Evolutionary conservation across 2,888 invertebrate species (phyloP).

Genomic region (Orthosia gracilis): DNA sequence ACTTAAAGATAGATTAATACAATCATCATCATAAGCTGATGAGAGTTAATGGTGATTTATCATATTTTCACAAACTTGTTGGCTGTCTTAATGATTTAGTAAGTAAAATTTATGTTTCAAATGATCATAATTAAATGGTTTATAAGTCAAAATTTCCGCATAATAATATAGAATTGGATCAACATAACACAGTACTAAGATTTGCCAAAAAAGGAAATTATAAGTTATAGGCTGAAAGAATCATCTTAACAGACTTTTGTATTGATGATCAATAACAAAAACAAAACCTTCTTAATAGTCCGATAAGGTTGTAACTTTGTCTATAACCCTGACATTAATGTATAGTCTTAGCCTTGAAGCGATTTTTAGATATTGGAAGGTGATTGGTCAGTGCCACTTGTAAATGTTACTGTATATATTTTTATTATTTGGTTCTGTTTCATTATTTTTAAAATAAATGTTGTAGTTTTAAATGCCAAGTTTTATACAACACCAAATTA

Average conservation of each 20-base stretch:
- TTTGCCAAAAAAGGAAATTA: too few species aligned
- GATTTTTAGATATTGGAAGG: not conserved
- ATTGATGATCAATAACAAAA: constrained; percentile 54
- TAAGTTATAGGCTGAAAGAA: too few species aligned
- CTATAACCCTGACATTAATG: constrained; percentile 33
- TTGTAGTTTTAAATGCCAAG: not conserved
- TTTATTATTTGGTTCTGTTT: not conserved
- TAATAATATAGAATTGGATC: too few species aligned
- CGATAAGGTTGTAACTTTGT: not conserved
- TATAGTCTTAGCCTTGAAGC: constrained; percentile 16
- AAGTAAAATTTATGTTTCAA: too few species aligned
- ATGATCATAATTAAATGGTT: too few species aligned
- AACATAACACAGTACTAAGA: too few species aligned
- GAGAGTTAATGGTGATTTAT: not conserved
- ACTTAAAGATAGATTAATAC: not conserved
- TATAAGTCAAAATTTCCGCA: too few species aligned
- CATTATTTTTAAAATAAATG: not conserved
- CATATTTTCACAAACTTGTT: not conserved
- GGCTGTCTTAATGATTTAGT: too few species aligned
- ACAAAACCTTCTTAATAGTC: not conserved
- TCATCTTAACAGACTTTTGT: not conserved
- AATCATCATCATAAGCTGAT: not conserved
- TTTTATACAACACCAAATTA: too few species aligned
- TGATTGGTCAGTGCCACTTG: constrained; percentile 6
- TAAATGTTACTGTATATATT: not conserved